Conservation (phyloP, 1,140 invertebrate genomes). For the Rhopalosiphum maidis region DNA sequence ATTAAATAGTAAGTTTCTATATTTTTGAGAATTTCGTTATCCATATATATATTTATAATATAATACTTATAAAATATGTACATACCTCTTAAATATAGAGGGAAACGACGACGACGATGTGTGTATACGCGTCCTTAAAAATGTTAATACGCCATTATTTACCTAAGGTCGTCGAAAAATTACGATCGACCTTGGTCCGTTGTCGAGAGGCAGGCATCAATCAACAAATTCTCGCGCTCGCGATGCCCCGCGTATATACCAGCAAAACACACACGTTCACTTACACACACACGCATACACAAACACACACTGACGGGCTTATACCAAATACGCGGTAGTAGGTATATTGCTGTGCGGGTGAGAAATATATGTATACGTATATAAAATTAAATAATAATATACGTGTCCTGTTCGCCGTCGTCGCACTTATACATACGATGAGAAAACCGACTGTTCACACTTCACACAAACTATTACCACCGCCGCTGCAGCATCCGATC, state of each 20-base stretch:
- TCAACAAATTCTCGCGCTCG: constrained; percentile 22
- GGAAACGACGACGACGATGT: neutral
- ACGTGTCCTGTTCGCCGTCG: neutral
- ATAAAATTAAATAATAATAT: constrained; percentile 10
- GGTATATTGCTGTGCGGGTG: constrained; percentile 5
- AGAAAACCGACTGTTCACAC: constrained; percentile 50
- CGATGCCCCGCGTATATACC: neutral
- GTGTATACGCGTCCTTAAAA: constrained; percentile 30
- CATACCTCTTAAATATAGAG: neutral
- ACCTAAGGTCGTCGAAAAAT: constrained; percentile 55
- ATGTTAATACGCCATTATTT: constrained; percentile 52
- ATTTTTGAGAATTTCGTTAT: neutral
- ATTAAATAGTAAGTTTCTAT: neutral
- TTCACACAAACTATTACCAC: constrained; percentile 45
- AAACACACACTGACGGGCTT: neutral
- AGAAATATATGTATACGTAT: neutral
- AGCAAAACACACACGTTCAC: neutral
- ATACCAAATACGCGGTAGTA: constrained; percentile 32
- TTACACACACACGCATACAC: neutral
- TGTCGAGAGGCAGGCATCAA: constrained; percentile 45
- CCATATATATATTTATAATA: neutral
- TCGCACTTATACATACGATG: neutral
- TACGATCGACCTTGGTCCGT: constrained; percentile 52
- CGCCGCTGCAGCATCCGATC: constrained; percentile 7
- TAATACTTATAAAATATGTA: neutral